These are phyloP conservation scores for Sebastes matsubarae DNA, from an alignment of 2,797 vertebrate species.

Conservation along the genomic window DNA sequence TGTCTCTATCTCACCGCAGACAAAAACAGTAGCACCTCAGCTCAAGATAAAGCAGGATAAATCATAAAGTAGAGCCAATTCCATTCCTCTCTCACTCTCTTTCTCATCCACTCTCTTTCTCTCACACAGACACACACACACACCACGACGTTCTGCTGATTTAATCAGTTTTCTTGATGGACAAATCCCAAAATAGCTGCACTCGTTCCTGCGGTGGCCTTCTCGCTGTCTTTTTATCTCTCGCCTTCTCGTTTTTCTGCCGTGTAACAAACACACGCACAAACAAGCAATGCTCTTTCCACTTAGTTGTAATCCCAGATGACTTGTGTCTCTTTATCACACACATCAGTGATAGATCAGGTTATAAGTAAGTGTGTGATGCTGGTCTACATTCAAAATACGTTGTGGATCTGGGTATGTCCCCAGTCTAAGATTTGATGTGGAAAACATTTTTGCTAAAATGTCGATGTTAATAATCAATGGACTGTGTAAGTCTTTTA, in stretches of 20 bases:
- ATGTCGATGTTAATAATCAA: background rate
- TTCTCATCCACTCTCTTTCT: background rate
- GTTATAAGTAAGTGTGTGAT: background rate
- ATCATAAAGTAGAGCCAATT: slow-evolving; percentile 23
- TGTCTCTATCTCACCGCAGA: slow-evolving; percentile 6
- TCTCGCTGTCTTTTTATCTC: slow-evolving; percentile 28
- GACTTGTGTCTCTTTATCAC: background rate
- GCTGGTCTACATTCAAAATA: background rate
- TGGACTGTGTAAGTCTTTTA: background rate
- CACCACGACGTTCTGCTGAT: slow-evolving; percentile 51
- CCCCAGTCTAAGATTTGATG: background rate
- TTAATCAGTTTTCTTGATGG: slow-evolving; percentile 62
- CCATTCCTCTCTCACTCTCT: background rate
- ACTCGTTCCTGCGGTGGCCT: slow-evolving; percentile 25
- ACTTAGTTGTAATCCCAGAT: slow-evolving; percentile 11
- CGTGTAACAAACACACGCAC: slow-evolving; percentile 7
- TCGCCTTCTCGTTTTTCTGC: slow-evolving; percentile 30
- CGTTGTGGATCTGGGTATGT: background rate
- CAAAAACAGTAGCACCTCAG: slow-evolving; percentile 8
- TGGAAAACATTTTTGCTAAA: background rate
- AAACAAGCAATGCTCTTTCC: background rate
- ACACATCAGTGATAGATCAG: background rate
- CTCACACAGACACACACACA: slow-evolving; percentile 28
- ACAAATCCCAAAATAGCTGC: slow-evolving; percentile 64
- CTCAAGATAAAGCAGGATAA: slow-evolving; percentile 31